Conservation (phyloP, 2,113 vertebrate genomes). For the Pantherophis guttatus region DNA sequence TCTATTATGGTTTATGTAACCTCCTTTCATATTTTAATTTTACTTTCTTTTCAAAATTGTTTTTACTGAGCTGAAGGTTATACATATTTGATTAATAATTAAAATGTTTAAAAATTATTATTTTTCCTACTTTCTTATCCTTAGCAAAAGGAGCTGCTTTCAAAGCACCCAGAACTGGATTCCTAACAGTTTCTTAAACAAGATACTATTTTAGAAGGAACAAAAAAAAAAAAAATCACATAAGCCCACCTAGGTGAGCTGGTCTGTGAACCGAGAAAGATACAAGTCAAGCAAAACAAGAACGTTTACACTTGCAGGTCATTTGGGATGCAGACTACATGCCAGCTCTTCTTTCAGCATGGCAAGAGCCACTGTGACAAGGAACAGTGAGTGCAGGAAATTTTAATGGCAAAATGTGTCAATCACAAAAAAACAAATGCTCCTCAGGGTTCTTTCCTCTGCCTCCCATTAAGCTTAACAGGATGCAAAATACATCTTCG, state of each 20-base stretch:
- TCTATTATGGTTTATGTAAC: constrained; percentile 46
- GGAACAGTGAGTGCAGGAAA: constrained; percentile 16
- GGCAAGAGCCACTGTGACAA: constrained; percentile 2
- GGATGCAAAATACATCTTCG: neutral
- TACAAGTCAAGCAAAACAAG: constrained; percentile 30
- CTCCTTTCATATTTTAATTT: constrained; percentile 14
- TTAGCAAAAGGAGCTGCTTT: constrained; percentile 27
- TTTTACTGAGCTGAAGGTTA: neutral
- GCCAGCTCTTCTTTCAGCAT: constrained; percentile 19
- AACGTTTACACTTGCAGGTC: neutral
- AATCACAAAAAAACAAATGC: neutral
- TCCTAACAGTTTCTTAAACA: constrained; percentile 33
- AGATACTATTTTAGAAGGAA: neutral
- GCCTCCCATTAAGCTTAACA: neutral
- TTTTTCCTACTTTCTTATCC: constrained; percentile 4
- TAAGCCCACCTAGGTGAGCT: neutral
- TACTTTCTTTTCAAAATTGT: neutral
- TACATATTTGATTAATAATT: neutral
- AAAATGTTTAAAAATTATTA: neutral
- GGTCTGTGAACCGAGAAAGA: constrained; percentile 17
- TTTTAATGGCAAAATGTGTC: neutral
- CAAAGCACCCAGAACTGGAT: constrained; percentile 3
- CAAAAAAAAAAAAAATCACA: neutral
- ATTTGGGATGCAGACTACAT: constrained; percentile 2
- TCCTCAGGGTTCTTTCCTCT: constrained; percentile 6